Base-by-base conservation (phyloP, 2,113 vertebrate genomes). In the Girardinichthys multiradiatus region DNA sequence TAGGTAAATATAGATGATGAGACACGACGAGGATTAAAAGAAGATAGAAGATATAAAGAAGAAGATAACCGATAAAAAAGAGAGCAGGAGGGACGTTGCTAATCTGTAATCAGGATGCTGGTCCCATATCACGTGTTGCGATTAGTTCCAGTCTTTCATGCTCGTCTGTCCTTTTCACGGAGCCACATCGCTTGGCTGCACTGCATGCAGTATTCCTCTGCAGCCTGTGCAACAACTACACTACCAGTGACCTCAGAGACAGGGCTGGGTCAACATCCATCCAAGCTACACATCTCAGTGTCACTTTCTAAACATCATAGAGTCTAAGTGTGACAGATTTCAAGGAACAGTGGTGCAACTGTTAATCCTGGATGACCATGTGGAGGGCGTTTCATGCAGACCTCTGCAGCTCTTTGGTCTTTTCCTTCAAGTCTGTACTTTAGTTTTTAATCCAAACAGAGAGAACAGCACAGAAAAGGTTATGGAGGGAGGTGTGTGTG, bases 371-470 rank as follows among this genome's bases (percentile, higher is more conserved):
- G 33, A 70, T 37, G 66, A 73, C 68, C 30, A 37, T 5, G 70
- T 37, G 71, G 68, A 61, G 30, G 48, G 59, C 80, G 63, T 82
- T 79, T 70, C 71, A 71, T 63, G 64, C 17, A 72, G 74, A 88
- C 86, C 75, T 68, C 58, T 4, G 5, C 70, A 87, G 90, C 93
- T 95, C 92, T 94, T 94, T 95, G 95, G 91, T 95, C 94, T 95
- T 94, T 93, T 81, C 62, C 89, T 73, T 95, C 93, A 92, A 77
- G 82, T 87, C 90, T 69, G 63, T 84, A 80, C 94, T 94, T 93
- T 94, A 95, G 93, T 93, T 94, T 93, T 93, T 96, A 96, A 97
- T 96, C 95, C 92, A 76, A 92, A 81, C 95, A 94, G 95, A 94
- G 94, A 93, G 96, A 76, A 76, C 75, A 64, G 76, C 42, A 24